phyloP scores from a whole-genome alignment of 2,888 invertebrate genomes.

The Myopa tessellatipennis region DNA sequence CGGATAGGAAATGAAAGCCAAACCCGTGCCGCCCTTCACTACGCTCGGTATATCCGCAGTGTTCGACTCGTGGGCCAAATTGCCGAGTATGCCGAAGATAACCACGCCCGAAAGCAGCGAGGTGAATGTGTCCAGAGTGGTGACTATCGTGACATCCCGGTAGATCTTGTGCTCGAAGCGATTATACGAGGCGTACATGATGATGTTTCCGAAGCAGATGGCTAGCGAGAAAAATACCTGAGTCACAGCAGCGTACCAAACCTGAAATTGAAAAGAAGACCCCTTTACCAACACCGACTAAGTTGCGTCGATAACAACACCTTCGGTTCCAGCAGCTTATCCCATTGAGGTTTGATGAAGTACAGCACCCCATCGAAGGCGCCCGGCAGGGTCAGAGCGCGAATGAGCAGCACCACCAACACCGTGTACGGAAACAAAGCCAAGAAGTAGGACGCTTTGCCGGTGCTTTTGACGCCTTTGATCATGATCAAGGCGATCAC shows the following conservation, averaged over 20 bases:
- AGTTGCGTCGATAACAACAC: slow-evolving; percentile 40
- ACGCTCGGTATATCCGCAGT: slow-evolving; percentile 74
- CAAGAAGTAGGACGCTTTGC: slow-evolving; percentile 77
- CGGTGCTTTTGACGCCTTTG: slow-evolving; percentile 72
- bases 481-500: slow-evolving; percentile 70
- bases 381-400: slow-evolving; percentile 73
- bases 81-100: slow-evolving; percentile 86
- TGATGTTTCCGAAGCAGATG: slow-evolving; percentile 74
- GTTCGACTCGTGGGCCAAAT: slow-evolving; percentile 76
- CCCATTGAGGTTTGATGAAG: slow-evolving; percentile 76
- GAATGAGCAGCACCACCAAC: slow-evolving; percentile 72
- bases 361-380: slow-evolving; percentile 74
- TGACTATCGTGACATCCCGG: slow-evolving; percentile 85
- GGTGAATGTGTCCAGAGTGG: slow-evolving; percentile 84
- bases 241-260: slow-evolving; percentile 75
- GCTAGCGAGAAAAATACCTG: slow-evolving; percentile 75
- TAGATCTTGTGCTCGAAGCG: slow-evolving; percentile 72
- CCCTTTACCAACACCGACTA: background rate
- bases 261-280: slow-evolving; percentile 57
- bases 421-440: slow-evolving; percentile 77
- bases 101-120: slow-evolving; percentile 84
- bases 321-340: slow-evolving; percentile 65
- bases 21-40: slow-evolving; percentile 79
- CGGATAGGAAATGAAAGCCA: slow-evolving; percentile 82
- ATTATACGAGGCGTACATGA: slow-evolving; percentile 75